Evolutionary conservation across 2,113 vertebrate genomes (phyloP).

Genomic region (Sula dactylatra): DNA sequence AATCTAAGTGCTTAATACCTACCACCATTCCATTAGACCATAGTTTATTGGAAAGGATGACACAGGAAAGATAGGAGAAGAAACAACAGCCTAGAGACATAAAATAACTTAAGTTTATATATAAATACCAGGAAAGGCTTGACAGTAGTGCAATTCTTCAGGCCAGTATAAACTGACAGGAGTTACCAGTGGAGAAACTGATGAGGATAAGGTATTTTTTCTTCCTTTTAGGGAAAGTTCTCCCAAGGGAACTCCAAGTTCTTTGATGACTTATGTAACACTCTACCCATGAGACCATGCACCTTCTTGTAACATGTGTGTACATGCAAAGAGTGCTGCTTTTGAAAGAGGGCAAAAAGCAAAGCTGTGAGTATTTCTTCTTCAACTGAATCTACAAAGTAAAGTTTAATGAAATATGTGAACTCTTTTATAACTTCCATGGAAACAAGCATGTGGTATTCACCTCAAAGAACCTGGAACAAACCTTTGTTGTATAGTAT

Average conservation of each 20-base stretch:
- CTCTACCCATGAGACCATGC: neutral
- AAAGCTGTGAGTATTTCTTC: neutral
- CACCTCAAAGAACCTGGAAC: neutral
- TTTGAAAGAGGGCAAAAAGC: neutral
- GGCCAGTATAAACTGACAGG: neutral
- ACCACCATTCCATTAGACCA: neutral
- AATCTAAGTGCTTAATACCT: neutral
- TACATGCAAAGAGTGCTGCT: neutral
- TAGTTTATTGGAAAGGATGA: neutral
- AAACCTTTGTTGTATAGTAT: neutral
- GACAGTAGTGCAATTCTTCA: neutral
- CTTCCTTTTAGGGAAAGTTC: neutral
- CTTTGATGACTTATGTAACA: neutral
- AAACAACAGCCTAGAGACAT: neutral
- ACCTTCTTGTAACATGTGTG: accelerated
- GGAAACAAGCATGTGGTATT: neutral
- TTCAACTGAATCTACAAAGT: neutral
- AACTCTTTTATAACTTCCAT: neutral
- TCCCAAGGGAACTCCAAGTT: neutral
- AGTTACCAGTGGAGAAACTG: neutral
- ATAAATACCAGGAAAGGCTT: neutral
- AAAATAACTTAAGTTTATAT: neutral
- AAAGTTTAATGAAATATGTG: neutral
- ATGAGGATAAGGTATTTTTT: neutral
- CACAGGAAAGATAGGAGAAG: neutral